Conservation (phyloP, 2,888 invertebrate genomes). For the Lepidocyrtoides sp. region DNA sequence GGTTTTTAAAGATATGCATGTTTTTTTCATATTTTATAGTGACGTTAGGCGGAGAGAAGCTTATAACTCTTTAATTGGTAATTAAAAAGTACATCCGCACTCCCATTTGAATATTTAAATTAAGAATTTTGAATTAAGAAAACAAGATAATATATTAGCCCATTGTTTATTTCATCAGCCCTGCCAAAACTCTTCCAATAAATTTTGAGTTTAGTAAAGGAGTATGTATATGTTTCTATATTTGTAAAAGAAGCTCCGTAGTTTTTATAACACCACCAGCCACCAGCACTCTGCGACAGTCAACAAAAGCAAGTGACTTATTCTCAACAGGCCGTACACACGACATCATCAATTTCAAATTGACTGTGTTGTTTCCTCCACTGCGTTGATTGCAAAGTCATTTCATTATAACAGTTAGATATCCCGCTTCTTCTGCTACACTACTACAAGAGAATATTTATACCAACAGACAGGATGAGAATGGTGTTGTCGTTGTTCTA, state of each 20-base stretch:
- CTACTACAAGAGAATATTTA: neutral
- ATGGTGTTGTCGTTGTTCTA: no score
- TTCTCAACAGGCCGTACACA: neutral
- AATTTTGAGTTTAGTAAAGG: neutral
- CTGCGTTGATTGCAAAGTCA: constrained; percentile 20
- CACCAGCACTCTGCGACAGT: neutral
- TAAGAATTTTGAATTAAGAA: neutral
- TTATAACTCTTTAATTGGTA: constrained; percentile 29
- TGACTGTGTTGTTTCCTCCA: neutral
- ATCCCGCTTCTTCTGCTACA: neutral
- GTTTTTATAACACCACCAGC: no score
- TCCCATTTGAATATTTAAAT: constrained; percentile 19
- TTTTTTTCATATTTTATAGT: neutral
- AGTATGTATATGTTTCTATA: no score
- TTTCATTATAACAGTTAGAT: neutral
- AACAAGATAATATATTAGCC: neutral
- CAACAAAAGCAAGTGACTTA: neutral
- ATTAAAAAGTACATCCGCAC: constrained; percentile 17
- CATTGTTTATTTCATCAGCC: neutral
- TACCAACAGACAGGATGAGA: no score
- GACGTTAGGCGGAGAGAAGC: neutral
- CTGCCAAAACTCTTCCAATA: neutral
- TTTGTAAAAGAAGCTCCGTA: no score
- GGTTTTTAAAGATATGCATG: neutral
- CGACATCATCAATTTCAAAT: constrained; percentile 34